Evolutionary conservation across 2,113 vertebrate genomes (phyloP), one percentile per base, ranked within the genome.

Genomic region (Heterotis niloticus): DNA sequence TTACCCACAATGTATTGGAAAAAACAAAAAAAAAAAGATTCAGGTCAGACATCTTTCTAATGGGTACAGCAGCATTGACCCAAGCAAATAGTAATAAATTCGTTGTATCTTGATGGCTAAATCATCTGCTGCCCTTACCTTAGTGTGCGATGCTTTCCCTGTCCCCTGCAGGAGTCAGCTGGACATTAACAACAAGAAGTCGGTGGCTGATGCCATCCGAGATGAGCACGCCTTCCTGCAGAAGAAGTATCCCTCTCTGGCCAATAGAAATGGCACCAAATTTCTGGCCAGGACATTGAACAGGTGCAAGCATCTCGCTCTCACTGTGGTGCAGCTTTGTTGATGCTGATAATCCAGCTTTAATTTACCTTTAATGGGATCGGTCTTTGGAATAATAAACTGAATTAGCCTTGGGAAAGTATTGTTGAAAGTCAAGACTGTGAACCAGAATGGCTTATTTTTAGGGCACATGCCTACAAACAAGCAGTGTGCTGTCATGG

Each of bases 131-230:
- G 34, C 34, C 34, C 59, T 17, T 62, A n/a, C 23, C 1, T 24
- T 23, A 44, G 51, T 67, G 52, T 60, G 16, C 28, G 64, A 18
- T 23, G 18, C 52, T 13, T 24, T 52, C 10, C 4, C 28, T 67
- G 4, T 29, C 24, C 56, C n/a, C 29, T 16, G 29, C 72, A 99
- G 98, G 95, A 99, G 98, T 88, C 98, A 99, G 86, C 84, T 99
- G 77, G 98, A 99, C 84, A 99, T 99, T 81, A 99, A 99, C 85
- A 97, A 95, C 76, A 99, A 94, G 90, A 99, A 99, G 87, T 90
- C 84, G 1, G 96, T 99, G 67, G 88, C 90, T 1, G 96, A 99
- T 88, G 92, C 97, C 0, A 95, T 96, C 82, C 95, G 95, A 56
- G 97, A 99, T 84, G 98, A 99, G 66, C 91, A 98, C 60, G 95